A percentile compares a stretch with the other conserved stretches of the same genome.
phyloP scores from a whole-genome alignment of 2,113 vertebrate genomes.

The Bungarus multicinctus region DNA sequence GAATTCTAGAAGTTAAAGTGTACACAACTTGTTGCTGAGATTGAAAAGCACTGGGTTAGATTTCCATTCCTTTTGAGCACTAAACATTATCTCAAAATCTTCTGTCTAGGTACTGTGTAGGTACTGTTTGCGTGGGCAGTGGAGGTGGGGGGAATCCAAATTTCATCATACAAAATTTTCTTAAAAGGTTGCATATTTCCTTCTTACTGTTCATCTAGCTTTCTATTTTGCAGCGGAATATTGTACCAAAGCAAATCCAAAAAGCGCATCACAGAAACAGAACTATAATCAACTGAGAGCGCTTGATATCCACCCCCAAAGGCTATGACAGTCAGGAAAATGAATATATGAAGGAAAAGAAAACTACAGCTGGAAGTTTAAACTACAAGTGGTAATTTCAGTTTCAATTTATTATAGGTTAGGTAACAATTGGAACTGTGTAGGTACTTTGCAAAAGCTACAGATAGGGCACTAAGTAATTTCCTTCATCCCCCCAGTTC shows the following conservation, averaged over 20 bases:
- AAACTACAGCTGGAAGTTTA: slow-evolving; percentile 23
- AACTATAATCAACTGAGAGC: background rate
- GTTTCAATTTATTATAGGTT: slow-evolving; percentile 28
- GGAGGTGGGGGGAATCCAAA: too few relatives aligned
- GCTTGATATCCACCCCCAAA: background rate
- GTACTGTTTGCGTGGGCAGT: background rate
- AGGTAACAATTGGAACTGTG: background rate
- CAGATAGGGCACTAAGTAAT: background rate
- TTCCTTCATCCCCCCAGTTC: slow-evolving; percentile 7
- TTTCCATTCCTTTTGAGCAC: background rate
- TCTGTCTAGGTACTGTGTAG: too few relatives aligned
- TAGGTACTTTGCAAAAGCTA: background rate
- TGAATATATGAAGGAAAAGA: background rate
- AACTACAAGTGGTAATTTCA: background rate
- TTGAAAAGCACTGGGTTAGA: background rate
- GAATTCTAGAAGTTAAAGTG: background rate
- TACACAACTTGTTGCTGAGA: background rate
- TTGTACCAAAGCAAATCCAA: slow-evolving; percentile 9
- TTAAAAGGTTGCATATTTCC: background rate
- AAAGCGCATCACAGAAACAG: background rate
- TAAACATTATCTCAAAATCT: background rate
- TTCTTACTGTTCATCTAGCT: too few relatives aligned
- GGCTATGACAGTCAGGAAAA: background rate
- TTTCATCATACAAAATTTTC: background rate
- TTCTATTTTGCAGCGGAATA: background rate